These are phyloP conservation scores for Liparis tanakae DNA, from an alignment of 2,797 vertebrate genomes.

Conservation along the genomic window DNA sequence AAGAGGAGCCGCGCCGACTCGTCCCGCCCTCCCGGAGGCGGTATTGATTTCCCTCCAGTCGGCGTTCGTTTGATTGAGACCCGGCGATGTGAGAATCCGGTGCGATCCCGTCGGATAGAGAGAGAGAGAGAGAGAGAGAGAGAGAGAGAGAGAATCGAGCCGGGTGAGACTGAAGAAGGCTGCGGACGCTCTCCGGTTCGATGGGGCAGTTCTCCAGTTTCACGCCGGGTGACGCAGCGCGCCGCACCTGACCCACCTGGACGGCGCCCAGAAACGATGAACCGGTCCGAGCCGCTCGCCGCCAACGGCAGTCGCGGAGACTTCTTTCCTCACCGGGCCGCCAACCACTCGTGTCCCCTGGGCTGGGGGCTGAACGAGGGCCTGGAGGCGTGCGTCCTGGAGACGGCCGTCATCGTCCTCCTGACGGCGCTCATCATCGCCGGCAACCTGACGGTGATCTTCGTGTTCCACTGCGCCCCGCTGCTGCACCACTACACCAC, in stretches of 20 bases:
- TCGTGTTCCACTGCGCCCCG: constrained; percentile 98
- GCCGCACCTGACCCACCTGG: constrained; percentile 66
- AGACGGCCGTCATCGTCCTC: constrained; percentile 94
- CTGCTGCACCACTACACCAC: constrained; percentile 98
- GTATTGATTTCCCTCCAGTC: constrained; percentile 78
- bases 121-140: constrained; percentile 71
- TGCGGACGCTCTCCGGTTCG: constrained; percentile 44
- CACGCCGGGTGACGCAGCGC: constrained; percentile 52
- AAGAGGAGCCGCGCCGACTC: constrained; percentile 60
- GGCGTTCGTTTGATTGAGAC: constrained; percentile 83
- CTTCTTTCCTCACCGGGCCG: constrained; percentile 77
- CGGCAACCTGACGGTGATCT: constrained; percentile 97
- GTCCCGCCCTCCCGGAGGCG: constrained; percentile 59
- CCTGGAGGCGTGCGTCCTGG: constrained; percentile 92
- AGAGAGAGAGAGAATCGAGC: constrained; percentile 68
- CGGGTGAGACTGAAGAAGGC: constrained; percentile 66
- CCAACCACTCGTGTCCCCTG: constrained; percentile 94
- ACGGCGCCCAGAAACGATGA: constrained; percentile 87
- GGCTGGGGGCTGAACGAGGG: constrained; percentile 91
- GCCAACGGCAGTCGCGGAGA: constrained; percentile 84
- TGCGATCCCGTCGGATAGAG: constrained; percentile 45
- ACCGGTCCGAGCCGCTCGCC: constrained; percentile 86
- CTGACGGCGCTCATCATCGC: constrained; percentile 95
- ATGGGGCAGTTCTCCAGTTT: constrained; percentile 62
- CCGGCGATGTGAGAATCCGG: constrained; percentile 83